phyloP scores from a whole-genome alignment of 2,113 vertebrate species.

The Phaethon lepturus region DNA sequence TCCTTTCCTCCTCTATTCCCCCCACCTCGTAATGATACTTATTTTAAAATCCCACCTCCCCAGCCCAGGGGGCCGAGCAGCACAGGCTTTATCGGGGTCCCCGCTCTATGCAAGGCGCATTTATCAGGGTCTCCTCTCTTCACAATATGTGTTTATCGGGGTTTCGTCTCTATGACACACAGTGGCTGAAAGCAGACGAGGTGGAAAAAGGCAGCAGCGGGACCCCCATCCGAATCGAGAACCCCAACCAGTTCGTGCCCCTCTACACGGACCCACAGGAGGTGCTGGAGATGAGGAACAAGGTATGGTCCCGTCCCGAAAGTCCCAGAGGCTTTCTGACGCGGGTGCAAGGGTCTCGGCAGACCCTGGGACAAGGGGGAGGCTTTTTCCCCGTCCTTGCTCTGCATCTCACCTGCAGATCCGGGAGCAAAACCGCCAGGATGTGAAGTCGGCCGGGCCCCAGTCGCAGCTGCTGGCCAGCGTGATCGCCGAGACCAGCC shows the following conservation, averaged over 20 bases:
- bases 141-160: accelerated
- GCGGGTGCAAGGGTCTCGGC: accelerated
- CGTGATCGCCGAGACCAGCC: conserved; percentile 89
- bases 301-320: conserved; percentile 71
- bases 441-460: conserved; percentile 94
- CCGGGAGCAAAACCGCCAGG: conserved; percentile 94
- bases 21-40: accelerated
- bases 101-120: accelerated
- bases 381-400: background rate
- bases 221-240: conserved; percentile 92
- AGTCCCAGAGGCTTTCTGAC: accelerated
- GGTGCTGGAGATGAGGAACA: conserved; percentile 96
- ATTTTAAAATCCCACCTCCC: background rate
- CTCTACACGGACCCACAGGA: conserved; percentile 96
- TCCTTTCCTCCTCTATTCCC: no score
- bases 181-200: conserved; percentile 95
- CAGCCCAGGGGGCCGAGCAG: accelerated
- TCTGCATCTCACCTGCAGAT: conserved; percentile 73
- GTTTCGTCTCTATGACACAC: accelerated
- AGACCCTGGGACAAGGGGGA: background rate
- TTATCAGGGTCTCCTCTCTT: background rate
- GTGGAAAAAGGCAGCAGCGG: conserved; percentile 87
- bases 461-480: conserved; percentile 94
- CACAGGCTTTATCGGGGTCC: accelerated
- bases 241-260: conserved; percentile 96